These are phyloP conservation scores for Branchellion lobata DNA, from an alignment of 2,888 invertebrate genomes.

Conservation along the genomic window DNA sequence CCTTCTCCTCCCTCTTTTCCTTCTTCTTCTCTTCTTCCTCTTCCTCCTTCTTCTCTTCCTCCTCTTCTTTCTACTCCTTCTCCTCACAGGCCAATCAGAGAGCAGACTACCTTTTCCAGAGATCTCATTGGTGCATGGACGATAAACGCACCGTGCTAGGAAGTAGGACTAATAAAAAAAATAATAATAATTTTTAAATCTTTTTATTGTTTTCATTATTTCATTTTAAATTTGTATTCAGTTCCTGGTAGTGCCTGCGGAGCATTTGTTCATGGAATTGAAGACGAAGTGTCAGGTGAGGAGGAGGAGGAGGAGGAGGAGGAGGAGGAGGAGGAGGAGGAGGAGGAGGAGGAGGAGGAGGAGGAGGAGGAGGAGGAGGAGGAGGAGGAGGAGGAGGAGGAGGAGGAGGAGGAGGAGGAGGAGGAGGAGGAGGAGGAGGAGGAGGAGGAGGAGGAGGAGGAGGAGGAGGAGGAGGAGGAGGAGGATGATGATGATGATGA, in stretches of 20 bases:
- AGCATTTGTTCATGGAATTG: background rate
- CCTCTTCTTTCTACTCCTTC: background rate
- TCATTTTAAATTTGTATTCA: no score
- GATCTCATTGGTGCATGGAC: background rate
- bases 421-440: no score
- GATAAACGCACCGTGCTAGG: background rate
- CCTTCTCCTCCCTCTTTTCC: slow-evolving; percentile 61
- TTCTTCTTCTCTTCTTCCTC: slow-evolving; percentile 66
- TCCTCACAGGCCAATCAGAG: background rate
- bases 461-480: no score
- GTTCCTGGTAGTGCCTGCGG: slow-evolving; percentile 6
- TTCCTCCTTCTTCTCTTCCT: slow-evolving; percentile 76
- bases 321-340: no score
- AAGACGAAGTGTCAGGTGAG: no score
- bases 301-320: no score
- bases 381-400: no score
- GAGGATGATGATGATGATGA: no score
- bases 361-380: no score
- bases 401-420: no score
- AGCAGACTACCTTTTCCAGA: background rate
- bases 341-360: no score
- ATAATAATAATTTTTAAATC: background rate
- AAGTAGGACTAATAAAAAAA: background rate
- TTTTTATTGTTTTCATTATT: background rate
- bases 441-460: no score